These are phyloP conservation scores for Drosophila mulleri DNA, from an alignment of 2,888 invertebrate genomes.

Conservation along the genomic window DNA sequence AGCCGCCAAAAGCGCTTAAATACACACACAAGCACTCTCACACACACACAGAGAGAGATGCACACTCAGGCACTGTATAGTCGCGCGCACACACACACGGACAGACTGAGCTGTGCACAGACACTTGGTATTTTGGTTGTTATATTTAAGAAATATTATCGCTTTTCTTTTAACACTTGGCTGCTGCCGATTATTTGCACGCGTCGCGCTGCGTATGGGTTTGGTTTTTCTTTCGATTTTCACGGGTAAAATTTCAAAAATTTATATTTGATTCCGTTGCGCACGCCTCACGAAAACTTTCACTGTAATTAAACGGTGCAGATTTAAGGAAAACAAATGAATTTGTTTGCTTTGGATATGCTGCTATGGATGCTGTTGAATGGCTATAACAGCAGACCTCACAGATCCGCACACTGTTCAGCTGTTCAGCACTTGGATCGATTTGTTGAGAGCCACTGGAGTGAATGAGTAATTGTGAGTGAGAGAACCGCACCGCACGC, in stretches of 20 bases:
- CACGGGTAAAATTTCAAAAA: constrained; percentile 70
- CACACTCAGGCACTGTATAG: constrained; percentile 19
- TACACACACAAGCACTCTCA: constrained; percentile 38
- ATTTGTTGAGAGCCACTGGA: constrained; percentile 25
- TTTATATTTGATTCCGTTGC: constrained; percentile 13
- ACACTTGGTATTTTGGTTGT: constrained; percentile 44
- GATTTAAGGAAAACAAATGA: constrained; percentile 31
- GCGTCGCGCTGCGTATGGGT: constrained; percentile 37
- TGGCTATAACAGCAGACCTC: constrained; percentile 36
- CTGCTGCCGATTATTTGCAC: constrained; percentile 55
- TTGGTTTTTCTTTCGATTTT: constrained; percentile 59
- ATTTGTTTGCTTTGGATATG: constrained; percentile 28
- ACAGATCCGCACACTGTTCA: constrained; percentile 45
- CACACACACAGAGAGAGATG: constrained; percentile 31
- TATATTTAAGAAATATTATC: constrained; percentile 52
- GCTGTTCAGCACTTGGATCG: constrained; percentile 29
- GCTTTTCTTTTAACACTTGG: constrained; percentile 63
- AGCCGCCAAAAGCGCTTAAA: constrained; percentile 64
- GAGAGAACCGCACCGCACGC: constrained; percentile 82
- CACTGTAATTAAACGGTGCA: constrained; percentile 56
- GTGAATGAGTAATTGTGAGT: constrained; percentile 36
- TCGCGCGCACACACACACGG: constrained; percentile 47
- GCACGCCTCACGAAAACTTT: constrained; percentile 53
- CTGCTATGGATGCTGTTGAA: constrained; percentile 32
- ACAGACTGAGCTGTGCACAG: constrained; percentile 48